Conservation (phyloP, 2,113 vertebrate genomes). For the Rhynchomys soricoides region DNA sequence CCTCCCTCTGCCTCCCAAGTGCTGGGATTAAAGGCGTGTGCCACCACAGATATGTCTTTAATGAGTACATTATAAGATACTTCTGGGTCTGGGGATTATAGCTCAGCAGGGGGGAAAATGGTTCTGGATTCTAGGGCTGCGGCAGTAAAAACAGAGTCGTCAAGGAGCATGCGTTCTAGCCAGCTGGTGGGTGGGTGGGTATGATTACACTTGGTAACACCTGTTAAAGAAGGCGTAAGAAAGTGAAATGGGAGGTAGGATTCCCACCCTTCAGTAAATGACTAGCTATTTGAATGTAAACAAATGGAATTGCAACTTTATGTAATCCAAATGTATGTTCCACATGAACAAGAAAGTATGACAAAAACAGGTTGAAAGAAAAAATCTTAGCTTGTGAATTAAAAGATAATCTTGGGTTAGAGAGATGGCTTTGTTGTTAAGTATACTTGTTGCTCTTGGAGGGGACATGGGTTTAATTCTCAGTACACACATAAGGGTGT, state of each 20-base stretch:
- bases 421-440: not conserved
- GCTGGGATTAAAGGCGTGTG: no score
- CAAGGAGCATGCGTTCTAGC: not conserved
- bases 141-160: not conserved
- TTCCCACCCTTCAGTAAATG: not conserved
- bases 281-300: conserved; percentile 5
- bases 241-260: not conserved
- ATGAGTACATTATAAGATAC: not conserved
- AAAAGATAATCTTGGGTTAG: not conserved
- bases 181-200: not conserved
- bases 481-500: no score
- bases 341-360: not conserved
- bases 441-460: no score
- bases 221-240: not conserved
- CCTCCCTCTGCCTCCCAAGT: no score
- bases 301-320: not conserved
- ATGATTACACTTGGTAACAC: not conserved
- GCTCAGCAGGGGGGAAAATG: no score
- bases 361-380: not conserved
- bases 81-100: not conserved
- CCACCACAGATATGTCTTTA: not conserved
- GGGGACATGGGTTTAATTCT: no score
- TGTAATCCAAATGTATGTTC: not conserved
- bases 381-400: not conserved
- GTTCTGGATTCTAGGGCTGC: not conserved